Evolutionary conservation across 2,888 invertebrate species (phyloP).

Genomic region (Meloe dianella): DNA sequence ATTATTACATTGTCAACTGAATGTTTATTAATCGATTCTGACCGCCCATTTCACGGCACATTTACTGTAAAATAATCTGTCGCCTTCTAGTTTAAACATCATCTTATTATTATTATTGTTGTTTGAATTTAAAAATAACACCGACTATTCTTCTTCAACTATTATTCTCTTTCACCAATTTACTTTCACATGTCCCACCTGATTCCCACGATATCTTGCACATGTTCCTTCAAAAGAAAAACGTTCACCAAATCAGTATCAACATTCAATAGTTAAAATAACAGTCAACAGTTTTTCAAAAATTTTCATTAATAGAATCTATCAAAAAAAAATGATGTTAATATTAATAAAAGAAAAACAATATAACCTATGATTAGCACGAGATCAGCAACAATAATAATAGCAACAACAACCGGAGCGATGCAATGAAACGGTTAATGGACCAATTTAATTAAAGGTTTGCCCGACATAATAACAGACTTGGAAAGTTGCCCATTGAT

Average conservation of each 20-base stretch:
- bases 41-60: slow-evolving; percentile 8
- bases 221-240: slow-evolving; percentile 27
- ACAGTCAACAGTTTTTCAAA: background rate
- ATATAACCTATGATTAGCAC: slow-evolving; percentile 3
- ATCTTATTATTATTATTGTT: background rate
- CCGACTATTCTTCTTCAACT: slow-evolving; percentile 19
- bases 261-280: slow-evolving; percentile 14
- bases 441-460: slow-evolving; percentile 15
- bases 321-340: background rate
- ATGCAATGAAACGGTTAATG: slow-evolving; percentile 3
- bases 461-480: slow-evolving; percentile 13
- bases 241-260: slow-evolving; percentile 32
- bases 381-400: slow-evolving; percentile 5
- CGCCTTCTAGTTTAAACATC: background rate
- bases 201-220: slow-evolving; percentile 44
- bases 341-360: slow-evolving; percentile 7
- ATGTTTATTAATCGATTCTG: background rate
- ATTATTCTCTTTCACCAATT: slow-evolving; percentile 37
- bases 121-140: background rate
- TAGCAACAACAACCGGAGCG: background rate
- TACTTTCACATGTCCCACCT: slow-evolving; percentile 41
- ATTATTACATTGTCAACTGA: background rate
- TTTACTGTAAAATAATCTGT: slow-evolving; percentile 1
- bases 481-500: slow-evolving; percentile 13
- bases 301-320: background rate